These are phyloP conservation scores for Lepidurus couesii DNA, from an alignment of 1,140 invertebrate genomes.

Conservation along the genomic window DNA sequence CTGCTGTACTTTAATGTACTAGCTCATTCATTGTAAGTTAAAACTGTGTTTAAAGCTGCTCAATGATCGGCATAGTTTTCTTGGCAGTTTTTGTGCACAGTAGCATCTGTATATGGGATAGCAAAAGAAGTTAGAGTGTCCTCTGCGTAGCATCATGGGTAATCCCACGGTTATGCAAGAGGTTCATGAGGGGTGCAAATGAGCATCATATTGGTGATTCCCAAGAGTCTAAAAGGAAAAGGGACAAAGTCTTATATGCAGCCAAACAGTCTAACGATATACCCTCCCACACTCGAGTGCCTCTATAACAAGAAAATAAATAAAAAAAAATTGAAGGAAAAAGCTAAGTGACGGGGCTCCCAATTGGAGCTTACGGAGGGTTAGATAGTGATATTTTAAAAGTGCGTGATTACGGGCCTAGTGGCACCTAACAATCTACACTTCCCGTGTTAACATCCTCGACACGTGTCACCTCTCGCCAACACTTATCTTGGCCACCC, in stretches of 20 bases:
- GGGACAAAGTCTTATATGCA: no score
- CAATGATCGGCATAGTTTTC: no score
- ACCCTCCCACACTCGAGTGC: neutral
- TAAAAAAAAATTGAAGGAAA: neutral
- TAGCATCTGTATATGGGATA: no score
- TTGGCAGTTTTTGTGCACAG: no score
- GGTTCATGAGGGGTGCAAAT: neutral
- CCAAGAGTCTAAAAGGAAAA: constrained; percentile 3
- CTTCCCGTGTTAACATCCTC: constrained; percentile 9
- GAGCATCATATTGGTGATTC: constrained; percentile 7
- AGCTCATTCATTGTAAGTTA: no score
- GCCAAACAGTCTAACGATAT: no score
- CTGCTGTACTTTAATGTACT: no score
- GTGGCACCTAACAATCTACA: neutral
- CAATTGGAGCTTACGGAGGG: neutral
- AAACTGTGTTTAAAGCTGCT: no score
- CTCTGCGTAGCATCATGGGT: no score
- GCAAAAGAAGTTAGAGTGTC: no score
- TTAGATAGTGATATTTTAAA: neutral
- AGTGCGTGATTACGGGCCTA: constrained; percentile 17
- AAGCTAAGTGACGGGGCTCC: neutral
- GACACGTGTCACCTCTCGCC: constrained; percentile 12
- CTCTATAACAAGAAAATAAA: neutral
- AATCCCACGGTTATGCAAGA: no score
- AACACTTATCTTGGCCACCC: neutral